Evolutionary conservation across 2,888 invertebrate genomes (phyloP), one percentile per base, ranked within the genome.

Genomic region (Eristalinus sepulchralis): DNA sequence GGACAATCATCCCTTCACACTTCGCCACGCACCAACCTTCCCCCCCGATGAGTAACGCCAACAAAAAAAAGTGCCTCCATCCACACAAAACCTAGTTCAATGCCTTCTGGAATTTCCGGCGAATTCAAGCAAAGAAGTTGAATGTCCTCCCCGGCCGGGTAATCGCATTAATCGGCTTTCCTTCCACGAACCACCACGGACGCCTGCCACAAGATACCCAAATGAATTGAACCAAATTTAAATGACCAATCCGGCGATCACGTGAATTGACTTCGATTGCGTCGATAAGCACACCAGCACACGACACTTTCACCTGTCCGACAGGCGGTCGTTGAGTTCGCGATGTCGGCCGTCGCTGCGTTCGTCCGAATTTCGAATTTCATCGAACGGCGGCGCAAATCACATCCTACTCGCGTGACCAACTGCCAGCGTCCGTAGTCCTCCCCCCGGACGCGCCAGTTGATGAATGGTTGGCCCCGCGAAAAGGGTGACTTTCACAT

Each of bases 281-380:
- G 39, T 17, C 22, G 57, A 77, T 77, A 67, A 81, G 24, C 57
- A 24, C 10, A 24, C 27, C 27, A 24, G 24, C 22, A 68, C 76
- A 85, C 77, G 84, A 85, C 77, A 85, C 85, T 85, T 85, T 85
- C 85, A 85, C 85, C 85, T 85, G 85, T 47, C 17, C 47, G 47
- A 17, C 47, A 17, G 47, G 47, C 47, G 47, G 47, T 47, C 47
- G 47, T 17, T 8, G 17, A 8, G 47, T 47, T 17, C 8, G 17
- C 5, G 8, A 17, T 53, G n/a, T 57, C 63, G 59, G 33, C 57
- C 67, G 27, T 2, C 27, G 27, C 27, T 2, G 27, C 27, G 27
- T 5, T 27, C 27, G 27, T 76, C 11, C 67, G 47, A 17, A 47
- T 17, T 47, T 17, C 36, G 11, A 80, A 72, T 76, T 76, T 59